A percentile compares a stretch with the other conserved stretches of the same genome.
phyloP scores from a whole-genome alignment of 2,797 vertebrate genomes.

The Loris lydekkerianus region DNA sequence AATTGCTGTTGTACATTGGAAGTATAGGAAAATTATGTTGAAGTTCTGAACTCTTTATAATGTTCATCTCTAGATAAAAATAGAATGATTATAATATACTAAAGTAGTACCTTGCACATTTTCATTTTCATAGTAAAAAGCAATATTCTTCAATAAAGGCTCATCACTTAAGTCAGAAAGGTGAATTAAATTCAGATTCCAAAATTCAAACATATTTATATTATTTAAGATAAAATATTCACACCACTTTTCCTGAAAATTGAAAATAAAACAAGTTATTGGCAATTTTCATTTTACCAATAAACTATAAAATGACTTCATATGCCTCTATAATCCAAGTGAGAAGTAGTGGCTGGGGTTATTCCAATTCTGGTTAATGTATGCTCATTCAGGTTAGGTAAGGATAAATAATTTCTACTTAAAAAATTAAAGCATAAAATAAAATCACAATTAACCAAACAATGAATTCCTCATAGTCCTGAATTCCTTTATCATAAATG shows the following conservation, averaged over 20 bases:
- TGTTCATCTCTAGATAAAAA: neutral
- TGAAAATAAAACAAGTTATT: conserved; percentile 40
- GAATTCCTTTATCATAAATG: neutral
- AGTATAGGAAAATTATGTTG: neutral
- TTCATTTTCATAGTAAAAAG: conserved; percentile 85
- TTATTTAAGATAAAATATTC: conserved; percentile 80
- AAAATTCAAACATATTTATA: conserved; percentile 47
- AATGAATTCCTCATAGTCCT: neutral
- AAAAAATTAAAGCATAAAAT: neutral
- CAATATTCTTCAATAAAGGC: conserved; percentile 85
- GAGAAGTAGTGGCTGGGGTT: neutral
- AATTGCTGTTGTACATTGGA: neutral
- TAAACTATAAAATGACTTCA: neutral
- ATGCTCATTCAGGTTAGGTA: neutral
- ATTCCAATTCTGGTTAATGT: neutral
- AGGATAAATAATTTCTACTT: neutral
- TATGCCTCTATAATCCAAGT: neutral
- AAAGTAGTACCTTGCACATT: conserved; percentile 78
- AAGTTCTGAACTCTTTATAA: neutral
- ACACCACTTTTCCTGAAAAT: conserved; percentile 82
- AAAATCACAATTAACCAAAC: neutral
- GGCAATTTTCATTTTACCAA: neutral
- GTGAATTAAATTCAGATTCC: conserved; percentile 80
- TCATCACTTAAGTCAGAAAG: conserved; percentile 85
- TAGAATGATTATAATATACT: neutral